phyloP scores from a whole-genome alignment of 1,140 invertebrate species.

The Chlorops oryzae region DNA sequence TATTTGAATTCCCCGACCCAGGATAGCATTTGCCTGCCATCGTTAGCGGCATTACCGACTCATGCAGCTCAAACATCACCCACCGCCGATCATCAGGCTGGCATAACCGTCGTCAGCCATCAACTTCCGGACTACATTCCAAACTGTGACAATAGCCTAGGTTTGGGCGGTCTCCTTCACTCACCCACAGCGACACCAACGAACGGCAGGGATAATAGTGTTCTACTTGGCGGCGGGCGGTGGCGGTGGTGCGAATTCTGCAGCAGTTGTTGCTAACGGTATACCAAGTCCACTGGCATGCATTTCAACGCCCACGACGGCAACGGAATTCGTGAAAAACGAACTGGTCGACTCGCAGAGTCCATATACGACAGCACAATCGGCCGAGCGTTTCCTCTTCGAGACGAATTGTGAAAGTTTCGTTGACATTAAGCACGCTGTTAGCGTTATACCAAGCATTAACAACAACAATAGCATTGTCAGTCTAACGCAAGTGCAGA shows the following conservation, averaged over 20 bases:
- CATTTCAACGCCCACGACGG: constrained; percentile 22
- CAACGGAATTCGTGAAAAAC: constrained; percentile 44
- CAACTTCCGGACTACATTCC: constrained; percentile 23
- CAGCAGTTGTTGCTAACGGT: constrained; percentile 3
- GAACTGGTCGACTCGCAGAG: constrained; percentile 43
- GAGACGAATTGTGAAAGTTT: constrained; percentile 33
- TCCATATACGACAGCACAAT: constrained; percentile 41
- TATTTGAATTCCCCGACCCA: constrained; percentile 38
- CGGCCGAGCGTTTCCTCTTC: constrained; percentile 42
- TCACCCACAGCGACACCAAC: constrained; percentile 13
- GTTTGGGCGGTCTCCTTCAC: constrained; percentile 1
- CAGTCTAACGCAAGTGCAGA: constrained; percentile 2
- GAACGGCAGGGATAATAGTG: constrained; percentile 13
- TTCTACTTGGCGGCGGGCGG: constrained; percentile 6
- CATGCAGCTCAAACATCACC: constrained; percentile 14
- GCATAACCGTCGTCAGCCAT: constrained; percentile 7
- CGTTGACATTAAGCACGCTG: constrained; percentile 44
- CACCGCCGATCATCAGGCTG: constrained; percentile 8
- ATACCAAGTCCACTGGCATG: constrained; percentile 12
- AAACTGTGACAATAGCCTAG: constrained; percentile 20
- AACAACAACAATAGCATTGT: constrained; percentile 15
- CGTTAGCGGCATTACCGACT: constrained; percentile 14
- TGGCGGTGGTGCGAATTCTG: constrained; percentile 10
- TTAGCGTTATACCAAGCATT: constrained; percentile 31
- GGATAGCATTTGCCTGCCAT: constrained; percentile 21